A percentile compares a stretch with the other conserved stretches of the same genome.
These are phyloP conservation scores for Misgurnus mizolepis DNA, from an alignment of 2,113 vertebrate genomes.

Conservation along the genomic window DNA sequence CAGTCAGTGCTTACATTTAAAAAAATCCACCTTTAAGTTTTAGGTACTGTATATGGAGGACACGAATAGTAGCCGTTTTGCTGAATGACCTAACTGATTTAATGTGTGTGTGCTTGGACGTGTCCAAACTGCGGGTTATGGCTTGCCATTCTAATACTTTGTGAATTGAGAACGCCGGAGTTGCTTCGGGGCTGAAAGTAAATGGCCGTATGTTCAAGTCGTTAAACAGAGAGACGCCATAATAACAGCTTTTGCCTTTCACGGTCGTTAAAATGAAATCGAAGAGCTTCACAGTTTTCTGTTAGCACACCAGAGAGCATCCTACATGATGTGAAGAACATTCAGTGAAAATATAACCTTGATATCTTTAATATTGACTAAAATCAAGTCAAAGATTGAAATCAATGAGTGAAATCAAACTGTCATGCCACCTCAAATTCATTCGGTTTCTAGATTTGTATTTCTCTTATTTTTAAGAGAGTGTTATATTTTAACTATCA, in stretches of 20 bases:
- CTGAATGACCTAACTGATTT: not conserved
- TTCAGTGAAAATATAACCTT: no score
- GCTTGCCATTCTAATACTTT: conserved; percentile 58
- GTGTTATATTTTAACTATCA: no score
- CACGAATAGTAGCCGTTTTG: not conserved
- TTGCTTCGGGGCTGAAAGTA: conserved; percentile 59
- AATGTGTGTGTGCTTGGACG: conserved; percentile 33
- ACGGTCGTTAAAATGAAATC: conserved; percentile 30
- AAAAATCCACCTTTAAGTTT: no score
- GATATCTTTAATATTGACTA: no score
- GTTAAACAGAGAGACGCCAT: conserved; percentile 48
- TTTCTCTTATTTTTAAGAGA: no score
- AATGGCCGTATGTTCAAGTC: conserved; percentile 55
- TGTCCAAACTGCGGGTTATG: conserved; percentile 37
- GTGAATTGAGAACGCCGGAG: conserved; percentile 57
- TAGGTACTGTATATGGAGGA: no score
- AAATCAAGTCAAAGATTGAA: no score
- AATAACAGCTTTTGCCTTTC: conserved; percentile 44
- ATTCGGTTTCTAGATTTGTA: no score
- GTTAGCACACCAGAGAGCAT: not conserved
- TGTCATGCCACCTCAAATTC: no score
- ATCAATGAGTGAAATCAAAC: no score
- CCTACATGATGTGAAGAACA: no score
- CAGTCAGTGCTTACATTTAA: no score
- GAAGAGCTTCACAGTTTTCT: conserved; percentile 23